Evolutionary conservation across 1,140 invertebrate species (phyloP).

Genomic region (Drosophila elegans): DNA sequence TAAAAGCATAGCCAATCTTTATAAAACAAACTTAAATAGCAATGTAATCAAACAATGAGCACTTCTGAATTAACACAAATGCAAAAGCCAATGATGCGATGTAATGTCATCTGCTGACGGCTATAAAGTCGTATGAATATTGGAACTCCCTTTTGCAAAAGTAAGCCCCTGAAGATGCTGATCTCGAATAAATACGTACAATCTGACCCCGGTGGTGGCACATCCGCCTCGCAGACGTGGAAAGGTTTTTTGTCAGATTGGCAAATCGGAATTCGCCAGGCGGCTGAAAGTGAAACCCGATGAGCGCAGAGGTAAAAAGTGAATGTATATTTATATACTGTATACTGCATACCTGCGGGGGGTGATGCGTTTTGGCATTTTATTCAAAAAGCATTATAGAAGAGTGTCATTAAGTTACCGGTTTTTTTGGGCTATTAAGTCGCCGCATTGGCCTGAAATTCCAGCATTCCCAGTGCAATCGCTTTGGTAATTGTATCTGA

Average conservation of each 20-base stretch:
- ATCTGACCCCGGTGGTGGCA: conserved; percentile 28
- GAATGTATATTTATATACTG: conserved; percentile 25
- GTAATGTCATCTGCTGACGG: not conserved
- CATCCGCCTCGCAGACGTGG: conserved; percentile 32
- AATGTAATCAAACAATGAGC: not conserved
- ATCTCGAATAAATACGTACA: conserved; percentile 5
- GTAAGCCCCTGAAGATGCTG: not conserved
- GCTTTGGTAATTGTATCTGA: conserved; percentile 61
- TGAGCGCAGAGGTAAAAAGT: conserved; percentile 36
- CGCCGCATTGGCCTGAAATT: conserved; percentile 57
- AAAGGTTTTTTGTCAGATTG: conserved; percentile 42
- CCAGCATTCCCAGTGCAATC: conserved; percentile 50
- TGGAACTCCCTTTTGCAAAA: not conserved
- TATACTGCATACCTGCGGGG: conserved; percentile 4
- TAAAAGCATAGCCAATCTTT: too few species aligned
- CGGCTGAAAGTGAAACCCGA: conserved; percentile 48
- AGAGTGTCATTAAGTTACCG: conserved; percentile 62
- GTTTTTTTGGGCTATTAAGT: conserved; percentile 60
- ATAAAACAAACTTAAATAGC: not conserved
- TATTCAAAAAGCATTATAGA: conserved; percentile 51
- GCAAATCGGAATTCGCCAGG: conserved; percentile 35
- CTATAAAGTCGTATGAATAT: not conserved
- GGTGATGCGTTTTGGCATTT: conserved; percentile 48
- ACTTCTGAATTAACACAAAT: not conserved
- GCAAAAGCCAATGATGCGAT: not conserved